These are phyloP conservation scores for Esox niger DNA, from an alignment of 2,113 vertebrate genomes.

Conservation along the genomic window DNA sequence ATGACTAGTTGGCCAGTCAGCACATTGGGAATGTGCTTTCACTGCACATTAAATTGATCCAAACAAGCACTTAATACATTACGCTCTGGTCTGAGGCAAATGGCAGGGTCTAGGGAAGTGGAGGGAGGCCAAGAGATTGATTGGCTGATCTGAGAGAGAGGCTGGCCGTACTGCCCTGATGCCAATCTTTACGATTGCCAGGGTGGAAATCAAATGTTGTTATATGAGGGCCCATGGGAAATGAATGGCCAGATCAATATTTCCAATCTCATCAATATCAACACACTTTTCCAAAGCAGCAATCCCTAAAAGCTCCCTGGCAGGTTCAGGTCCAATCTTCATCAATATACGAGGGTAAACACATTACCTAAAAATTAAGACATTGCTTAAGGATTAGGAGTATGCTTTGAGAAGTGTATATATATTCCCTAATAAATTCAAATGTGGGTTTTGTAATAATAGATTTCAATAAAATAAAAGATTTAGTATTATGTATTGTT, in stretches of 20 bases:
- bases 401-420: neutral
- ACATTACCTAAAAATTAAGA: neutral
- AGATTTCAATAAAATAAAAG: no score
- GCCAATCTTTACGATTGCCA: slow-evolving; percentile 31
- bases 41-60: slow-evolving; percentile 75
- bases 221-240: slow-evolving; percentile 47
- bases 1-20: slow-evolving; percentile 68
- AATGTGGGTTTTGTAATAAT: no score
- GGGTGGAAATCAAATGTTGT: slow-evolving; percentile 58
- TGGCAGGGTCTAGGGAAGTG: slow-evolving; percentile 34
- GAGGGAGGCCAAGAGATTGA: slow-evolving; percentile 57
- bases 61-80: slow-evolving; percentile 78
- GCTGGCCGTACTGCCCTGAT: slow-evolving; percentile 34
- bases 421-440: neutral
- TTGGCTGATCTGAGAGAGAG: slow-evolving; percentile 37
- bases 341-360: neutral
- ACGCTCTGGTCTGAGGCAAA: slow-evolving; percentile 55
- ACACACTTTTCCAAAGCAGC: slow-evolving; percentile 30
- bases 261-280: slow-evolving; percentile 61
- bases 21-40: slow-evolving; percentile 72
- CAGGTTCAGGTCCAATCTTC: slow-evolving; percentile 20
- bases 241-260: slow-evolving; percentile 51
- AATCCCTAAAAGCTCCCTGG: slow-evolving; percentile 37
- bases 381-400: neutral
- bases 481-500: no score